These are phyloP conservation scores for Paedocypris micromegethes DNA, from an alignment of 2,797 vertebrate species.

Conservation along the genomic window DNA sequence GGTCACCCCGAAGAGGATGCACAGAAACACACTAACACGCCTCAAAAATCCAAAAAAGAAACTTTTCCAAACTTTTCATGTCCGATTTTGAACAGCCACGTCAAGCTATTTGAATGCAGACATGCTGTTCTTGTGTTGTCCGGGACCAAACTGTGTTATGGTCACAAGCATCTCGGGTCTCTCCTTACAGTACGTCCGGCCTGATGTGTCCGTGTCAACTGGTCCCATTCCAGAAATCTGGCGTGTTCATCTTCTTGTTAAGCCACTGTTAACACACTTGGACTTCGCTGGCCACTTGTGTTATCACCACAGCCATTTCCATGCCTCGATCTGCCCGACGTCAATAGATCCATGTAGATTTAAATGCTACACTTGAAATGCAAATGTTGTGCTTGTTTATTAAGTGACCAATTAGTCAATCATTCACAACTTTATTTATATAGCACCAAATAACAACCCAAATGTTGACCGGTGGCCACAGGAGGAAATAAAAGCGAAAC, in stretches of 20 bases:
- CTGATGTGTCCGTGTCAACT: constrained; percentile 17
- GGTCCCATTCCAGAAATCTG: constrained; percentile 21
- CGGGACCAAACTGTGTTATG: constrained; percentile 35
- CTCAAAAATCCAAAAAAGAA: constrained; percentile 4
- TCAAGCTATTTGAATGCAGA: constrained; percentile 25
- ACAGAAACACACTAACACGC: background rate
- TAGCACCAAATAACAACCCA: no score
- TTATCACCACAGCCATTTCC: constrained; percentile 15
- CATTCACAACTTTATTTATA: no score
- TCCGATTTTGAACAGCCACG: background rate
- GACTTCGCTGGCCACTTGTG: constrained; percentile 17
- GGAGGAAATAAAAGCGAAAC: no score
- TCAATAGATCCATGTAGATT: no score
- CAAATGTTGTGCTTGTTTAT: no score
- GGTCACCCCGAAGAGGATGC: constrained; percentile 26
- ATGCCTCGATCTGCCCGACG: background rate
- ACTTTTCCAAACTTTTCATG: constrained; percentile 35
- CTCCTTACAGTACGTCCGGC: constrained; percentile 15
- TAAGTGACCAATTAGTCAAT: no score
- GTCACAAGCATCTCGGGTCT: constrained; percentile 39
- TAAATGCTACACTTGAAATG: no score
- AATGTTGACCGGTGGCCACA: no score
- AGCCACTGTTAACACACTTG: constrained; percentile 29
- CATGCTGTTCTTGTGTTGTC: constrained; percentile 39
- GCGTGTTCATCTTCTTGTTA: constrained; percentile 33